These are phyloP conservation scores for Vanessa atalanta DNA, from an alignment of 1,140 invertebrate species.

Conservation along the genomic window DNA sequence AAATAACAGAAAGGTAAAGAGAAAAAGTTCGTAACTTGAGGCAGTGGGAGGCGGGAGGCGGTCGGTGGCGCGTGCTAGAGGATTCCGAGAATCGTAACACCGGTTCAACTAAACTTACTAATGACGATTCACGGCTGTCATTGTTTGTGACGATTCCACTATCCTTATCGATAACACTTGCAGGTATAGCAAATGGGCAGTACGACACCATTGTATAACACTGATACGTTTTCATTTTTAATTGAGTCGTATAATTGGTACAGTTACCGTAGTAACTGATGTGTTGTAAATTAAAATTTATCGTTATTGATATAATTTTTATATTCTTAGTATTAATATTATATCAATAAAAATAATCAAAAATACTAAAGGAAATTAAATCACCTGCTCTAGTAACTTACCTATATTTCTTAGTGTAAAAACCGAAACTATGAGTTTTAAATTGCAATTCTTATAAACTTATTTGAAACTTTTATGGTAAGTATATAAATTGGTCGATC, in stretches of 20 bases:
- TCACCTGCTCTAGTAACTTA: too few species aligned
- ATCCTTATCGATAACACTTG: conserved; percentile 15
- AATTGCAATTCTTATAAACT: too few species aligned
- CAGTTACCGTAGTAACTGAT: background rate
- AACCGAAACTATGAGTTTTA: too few species aligned
- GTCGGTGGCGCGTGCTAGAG: conserved; percentile 62
- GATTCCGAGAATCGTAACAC: conserved; percentile 68
- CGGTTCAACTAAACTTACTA: conserved; percentile 47
- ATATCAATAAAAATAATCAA: too few species aligned
- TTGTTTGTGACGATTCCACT: conserved; percentile 35
- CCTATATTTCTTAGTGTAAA: background rate
- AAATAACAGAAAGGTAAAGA: conserved; percentile 70
- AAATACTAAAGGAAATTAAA: too few species aligned
- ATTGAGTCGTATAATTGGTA: background rate
- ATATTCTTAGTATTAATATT: too few species aligned
- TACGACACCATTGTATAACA: background rate
- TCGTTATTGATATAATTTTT: too few species aligned
- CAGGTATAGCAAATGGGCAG: background rate
- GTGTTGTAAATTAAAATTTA: background rate
- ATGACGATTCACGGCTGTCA: conserved; percentile 37
- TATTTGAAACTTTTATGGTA: too few species aligned
- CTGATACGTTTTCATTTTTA: conserved; percentile 5
- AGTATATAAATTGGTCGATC: too few species aligned
- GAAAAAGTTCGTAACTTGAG: conserved; percentile 63
- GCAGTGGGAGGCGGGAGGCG: conserved; percentile 42